A percentile compares a stretch with the other conserved stretches of the same genome.
phyloP scores from a whole-genome alignment of 1,140 invertebrate species.

The Babylonia areolata region DNA sequence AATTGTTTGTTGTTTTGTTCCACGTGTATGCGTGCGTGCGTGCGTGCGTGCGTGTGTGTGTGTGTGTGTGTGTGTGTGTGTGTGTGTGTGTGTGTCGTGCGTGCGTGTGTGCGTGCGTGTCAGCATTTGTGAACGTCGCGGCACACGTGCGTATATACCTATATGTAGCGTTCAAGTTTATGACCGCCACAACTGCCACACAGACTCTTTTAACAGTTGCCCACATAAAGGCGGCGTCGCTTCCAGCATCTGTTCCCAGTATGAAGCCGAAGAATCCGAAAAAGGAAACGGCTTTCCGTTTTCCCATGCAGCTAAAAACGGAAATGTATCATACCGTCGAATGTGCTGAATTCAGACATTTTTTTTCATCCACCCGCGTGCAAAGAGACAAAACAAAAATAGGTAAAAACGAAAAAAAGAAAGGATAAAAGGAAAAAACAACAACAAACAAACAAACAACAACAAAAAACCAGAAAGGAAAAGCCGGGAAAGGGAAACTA shows the following conservation, averaged over 20 bases:
- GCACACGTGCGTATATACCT: too few relatives aligned
- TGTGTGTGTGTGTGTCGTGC: not conserved
- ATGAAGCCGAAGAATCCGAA: not conserved
- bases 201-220: not conserved
- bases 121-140: not conserved
- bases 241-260: too few relatives aligned
- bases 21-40: too few relatives aligned
- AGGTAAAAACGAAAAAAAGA: too few relatives aligned
- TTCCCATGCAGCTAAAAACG: too few relatives aligned
- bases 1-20: too few relatives aligned
- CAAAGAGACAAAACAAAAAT: too few relatives aligned
- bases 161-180: not conserved
- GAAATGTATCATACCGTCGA: too few relatives aligned
- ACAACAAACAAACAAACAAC: not conserved
- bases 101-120: not conserved
- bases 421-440: too few relatives aligned
- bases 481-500: not conserved
- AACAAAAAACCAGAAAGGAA: not conserved
- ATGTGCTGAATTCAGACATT: too few relatives aligned
- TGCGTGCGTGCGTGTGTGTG: not conserved
- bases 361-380: too few relatives aligned
- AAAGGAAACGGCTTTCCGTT: not conserved
- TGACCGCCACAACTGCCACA: not conserved
- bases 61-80: not conserved
- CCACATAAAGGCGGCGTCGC: not conserved